These are phyloP conservation scores for Zosterops lateralis DNA, from an alignment of 2,113 vertebrate species.

Conservation along the genomic window DNA sequence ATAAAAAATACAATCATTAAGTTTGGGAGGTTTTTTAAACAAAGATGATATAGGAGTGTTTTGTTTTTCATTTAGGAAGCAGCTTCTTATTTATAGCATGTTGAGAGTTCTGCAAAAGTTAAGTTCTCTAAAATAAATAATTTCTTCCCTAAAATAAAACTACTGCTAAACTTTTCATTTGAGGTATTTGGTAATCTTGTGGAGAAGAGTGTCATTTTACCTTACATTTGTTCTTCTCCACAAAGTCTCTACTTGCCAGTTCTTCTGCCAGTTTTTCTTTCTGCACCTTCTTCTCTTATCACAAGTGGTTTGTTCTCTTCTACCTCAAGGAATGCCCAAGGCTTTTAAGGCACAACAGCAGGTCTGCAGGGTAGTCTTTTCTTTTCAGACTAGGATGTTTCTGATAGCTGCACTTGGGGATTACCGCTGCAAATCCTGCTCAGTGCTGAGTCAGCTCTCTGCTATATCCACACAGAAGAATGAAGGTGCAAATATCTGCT, in stretches of 20 bases:
- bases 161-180: neutral
- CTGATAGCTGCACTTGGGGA: neutral
- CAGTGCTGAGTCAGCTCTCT: neutral
- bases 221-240: neutral
- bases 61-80: neutral
- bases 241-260: neutral
- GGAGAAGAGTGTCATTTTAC: neutral
- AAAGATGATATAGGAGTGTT: neutral
- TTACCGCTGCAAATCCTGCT: neutral
- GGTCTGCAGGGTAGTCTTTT: neutral
- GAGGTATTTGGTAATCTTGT: neutral
- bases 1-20: neutral
- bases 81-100: neutral
- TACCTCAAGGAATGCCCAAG: neutral
- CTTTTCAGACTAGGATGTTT: neutral
- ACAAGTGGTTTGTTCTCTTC: neutral
- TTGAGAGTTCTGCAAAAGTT: neutral
- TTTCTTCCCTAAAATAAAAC: neutral
- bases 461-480: neutral
- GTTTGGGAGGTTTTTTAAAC: neutral
- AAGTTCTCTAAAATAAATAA: neutral
- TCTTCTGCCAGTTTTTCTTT: neutral
- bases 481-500: neutral
- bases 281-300: neutral
- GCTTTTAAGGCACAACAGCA: neutral